Evolutionary conservation across 2,113 vertebrate species (phyloP).

Genomic region (Silurus meridionalis): DNA sequence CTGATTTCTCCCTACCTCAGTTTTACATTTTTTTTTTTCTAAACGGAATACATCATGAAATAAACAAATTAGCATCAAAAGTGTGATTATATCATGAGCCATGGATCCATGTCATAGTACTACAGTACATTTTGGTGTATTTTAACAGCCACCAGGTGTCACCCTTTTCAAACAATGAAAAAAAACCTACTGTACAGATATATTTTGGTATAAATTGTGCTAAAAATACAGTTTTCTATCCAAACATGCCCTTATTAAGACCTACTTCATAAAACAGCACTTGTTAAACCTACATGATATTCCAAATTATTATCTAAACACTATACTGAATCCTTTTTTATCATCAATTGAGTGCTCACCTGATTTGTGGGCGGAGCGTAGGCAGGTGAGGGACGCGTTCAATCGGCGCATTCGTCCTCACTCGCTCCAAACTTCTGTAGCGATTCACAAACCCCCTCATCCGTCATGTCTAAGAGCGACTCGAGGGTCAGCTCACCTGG

Average conservation of each 20-base stretch:
- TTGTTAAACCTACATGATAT: neutral
- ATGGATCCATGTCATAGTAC: neutral
- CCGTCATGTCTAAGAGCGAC: slow-evolving; percentile 88
- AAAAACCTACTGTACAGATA: neutral
- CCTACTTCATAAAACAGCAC: neutral
- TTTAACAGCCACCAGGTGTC: neutral
- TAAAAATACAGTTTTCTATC: neutral
- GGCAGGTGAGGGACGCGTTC: slow-evolving; percentile 94
- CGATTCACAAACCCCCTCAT: slow-evolving; percentile 88
- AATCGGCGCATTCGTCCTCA: slow-evolving; percentile 91
- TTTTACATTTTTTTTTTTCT: neutral
- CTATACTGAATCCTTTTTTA: neutral
- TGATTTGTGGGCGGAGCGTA: slow-evolving; percentile 87
- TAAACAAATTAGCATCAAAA: neutral
- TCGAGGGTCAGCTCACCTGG: slow-evolving; percentile 88
- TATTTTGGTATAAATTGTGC: neutral
- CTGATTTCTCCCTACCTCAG: neutral
- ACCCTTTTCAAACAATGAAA: neutral
- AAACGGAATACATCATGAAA: neutral
- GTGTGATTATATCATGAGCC: neutral
- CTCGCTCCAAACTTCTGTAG: slow-evolving; percentile 92
- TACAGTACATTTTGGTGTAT: neutral
- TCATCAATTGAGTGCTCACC: slow-evolving; percentile 70
- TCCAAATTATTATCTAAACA: neutral
- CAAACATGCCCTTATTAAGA: neutral